Percentiles rank a stretch among this genome's conserved stretches.
phyloP scores from a whole-genome alignment of 2,797 vertebrate species.

The Sebastes steindachneri region DNA sequence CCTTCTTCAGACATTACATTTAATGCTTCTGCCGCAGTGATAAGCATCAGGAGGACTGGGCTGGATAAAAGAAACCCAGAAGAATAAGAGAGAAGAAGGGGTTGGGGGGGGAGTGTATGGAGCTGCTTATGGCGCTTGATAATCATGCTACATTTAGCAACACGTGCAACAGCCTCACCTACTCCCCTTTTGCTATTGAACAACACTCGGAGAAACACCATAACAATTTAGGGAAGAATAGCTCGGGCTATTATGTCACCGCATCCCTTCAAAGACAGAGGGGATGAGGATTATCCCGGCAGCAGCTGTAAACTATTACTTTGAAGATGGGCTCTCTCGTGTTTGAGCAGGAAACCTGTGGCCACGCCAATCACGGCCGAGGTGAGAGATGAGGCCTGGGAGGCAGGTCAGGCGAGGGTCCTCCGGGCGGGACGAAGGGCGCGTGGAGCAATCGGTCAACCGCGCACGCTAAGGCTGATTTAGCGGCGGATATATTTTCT shows the following conservation, averaged over 20 bases:
- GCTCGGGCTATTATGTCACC: constrained; percentile 88
- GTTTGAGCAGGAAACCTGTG: constrained; percentile 77
- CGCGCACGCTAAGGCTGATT: constrained; percentile 17
- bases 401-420: constrained; percentile 74
- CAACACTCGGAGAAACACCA: constrained; percentile 76
- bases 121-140: constrained; percentile 71
- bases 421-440: constrained; percentile 49
- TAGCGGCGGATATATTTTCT: constrained; percentile 4
- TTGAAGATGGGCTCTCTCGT: constrained; percentile 87
- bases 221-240: constrained; percentile 87
- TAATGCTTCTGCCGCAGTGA: constrained; percentile 84
- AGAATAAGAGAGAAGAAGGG: constrained; percentile 45
- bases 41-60: constrained; percentile 83
- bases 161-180: constrained; percentile 77
- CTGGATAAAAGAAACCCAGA: constrained; percentile 80
- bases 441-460: constrained; percentile 31
- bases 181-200: constrained; percentile 73
- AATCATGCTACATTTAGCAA: constrained; percentile 82
- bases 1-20: constrained; percentile 86
- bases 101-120: constrained; percentile 26
- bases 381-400: constrained; percentile 85
- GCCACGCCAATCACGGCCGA: constrained; percentile 87
- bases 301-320: constrained; percentile 96
- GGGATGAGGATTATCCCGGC: constrained; percentile 86
- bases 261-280: constrained; percentile 86